A percentile compares a stretch with the other conserved stretches of the same genome.
phyloP scores from a whole-genome alignment of 2,888 invertebrate species.

The Maniola hyperantus region DNA sequence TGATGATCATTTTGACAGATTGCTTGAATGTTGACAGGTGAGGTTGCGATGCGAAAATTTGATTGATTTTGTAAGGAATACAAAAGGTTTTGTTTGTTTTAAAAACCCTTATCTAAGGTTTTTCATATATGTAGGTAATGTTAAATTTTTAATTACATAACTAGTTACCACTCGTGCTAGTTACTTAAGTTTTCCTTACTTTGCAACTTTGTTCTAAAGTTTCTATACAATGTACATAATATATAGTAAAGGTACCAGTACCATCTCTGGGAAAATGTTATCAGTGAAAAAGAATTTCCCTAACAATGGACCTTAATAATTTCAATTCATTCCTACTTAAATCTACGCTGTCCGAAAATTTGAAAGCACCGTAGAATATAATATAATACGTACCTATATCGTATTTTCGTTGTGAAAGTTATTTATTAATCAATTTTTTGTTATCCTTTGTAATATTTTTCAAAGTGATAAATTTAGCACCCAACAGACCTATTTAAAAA shows the following conservation, averaged over 20 bases:
- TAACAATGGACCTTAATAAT: too few relatives aligned
- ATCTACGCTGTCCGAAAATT: neutral
- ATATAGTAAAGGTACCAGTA: too few relatives aligned
- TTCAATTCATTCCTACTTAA: neutral
- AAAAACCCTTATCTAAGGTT: neutral
- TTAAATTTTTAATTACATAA: neutral
- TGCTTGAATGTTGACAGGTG: conserved; percentile 53
- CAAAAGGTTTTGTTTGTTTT: neutral
- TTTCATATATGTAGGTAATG: too few relatives aligned
- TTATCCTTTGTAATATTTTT: neutral
- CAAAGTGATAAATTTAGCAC: conserved; percentile 10
- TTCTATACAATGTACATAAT: too few relatives aligned
- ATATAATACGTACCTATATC: neutral
- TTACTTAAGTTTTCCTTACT: too few relatives aligned
- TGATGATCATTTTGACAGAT: conserved; percentile 41
- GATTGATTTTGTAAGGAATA: neutral
- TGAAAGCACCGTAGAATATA: neutral
- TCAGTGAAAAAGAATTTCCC: too few relatives aligned
- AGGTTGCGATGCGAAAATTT: conserved; percentile 13
- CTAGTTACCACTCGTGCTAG: too few relatives aligned
- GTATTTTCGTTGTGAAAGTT: conserved; percentile 5
- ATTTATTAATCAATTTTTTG: neutral
- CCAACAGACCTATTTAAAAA: conserved; percentile 6
- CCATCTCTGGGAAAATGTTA: too few relatives aligned
- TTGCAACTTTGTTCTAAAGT: too few relatives aligned